Percentiles rank a stretch among this genome's conserved stretches.
These are phyloP conservation scores for Caerostris extrusa DNA, from an alignment of 1,140 invertebrate genomes.

Conservation along the genomic window DNA sequence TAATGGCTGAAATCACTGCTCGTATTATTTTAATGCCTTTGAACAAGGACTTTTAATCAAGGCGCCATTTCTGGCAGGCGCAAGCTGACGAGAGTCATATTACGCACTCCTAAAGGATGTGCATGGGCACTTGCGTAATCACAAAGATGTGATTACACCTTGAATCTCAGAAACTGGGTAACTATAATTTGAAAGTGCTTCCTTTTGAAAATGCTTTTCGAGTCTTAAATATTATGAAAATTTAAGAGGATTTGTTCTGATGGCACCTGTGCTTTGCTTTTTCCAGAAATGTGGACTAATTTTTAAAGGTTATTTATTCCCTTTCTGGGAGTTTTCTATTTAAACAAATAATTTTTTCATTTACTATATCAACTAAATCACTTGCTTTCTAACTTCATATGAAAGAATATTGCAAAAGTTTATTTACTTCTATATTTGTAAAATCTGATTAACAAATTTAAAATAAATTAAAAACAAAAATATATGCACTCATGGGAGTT, in stretches of 20 bases:
- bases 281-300: too few relatives aligned
- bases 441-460: too few relatives aligned
- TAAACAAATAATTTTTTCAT: too few relatives aligned
- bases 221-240: neutral
- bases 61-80: neutral
- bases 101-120: slow-evolving; percentile 3
- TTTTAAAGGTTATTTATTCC: too few relatives aligned
- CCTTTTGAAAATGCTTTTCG: neutral
- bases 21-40: slow-evolving; percentile 63
- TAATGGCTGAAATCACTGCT: slow-evolving; percentile 48
- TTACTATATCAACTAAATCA: too few relatives aligned
- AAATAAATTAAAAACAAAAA: too few relatives aligned
- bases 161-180: slow-evolving; percentile 8
- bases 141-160: slow-evolving; percentile 29
- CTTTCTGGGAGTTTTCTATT: too few relatives aligned
- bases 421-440: too few relatives aligned
- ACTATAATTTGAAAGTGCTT: neutral
- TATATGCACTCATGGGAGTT: too few relatives aligned
- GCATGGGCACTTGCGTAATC: neutral
- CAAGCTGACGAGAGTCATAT: slow-evolving; percentile 5
- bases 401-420: too few relatives aligned
- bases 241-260: neutral
- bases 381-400: too few relatives aligned
- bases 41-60: slow-evolving; percentile 56
- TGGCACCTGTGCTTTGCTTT: too few relatives aligned